A percentile compares a stretch with the other conserved stretches of the same genome.
Conservation (phyloP, 2,113 vertebrate species). For the Centrocercus urophasianus region DNA sequence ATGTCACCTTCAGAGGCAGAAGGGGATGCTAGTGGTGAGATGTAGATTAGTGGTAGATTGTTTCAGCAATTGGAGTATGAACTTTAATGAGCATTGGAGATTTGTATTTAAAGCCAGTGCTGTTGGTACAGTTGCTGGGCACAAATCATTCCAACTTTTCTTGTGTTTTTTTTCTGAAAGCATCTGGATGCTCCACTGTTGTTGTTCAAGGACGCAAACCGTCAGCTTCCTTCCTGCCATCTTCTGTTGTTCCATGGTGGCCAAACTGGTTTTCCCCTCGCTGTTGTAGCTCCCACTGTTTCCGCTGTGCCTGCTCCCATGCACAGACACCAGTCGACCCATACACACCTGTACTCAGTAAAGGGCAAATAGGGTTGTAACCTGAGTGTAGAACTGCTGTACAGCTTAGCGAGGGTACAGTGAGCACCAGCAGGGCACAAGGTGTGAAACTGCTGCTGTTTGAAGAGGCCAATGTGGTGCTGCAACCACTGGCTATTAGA, state of each 20-base stretch:
- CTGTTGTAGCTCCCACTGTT: neutral
- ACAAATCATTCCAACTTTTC: neutral
- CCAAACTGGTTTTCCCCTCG: neutral
- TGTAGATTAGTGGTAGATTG: neutral
- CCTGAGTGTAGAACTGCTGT: neutral
- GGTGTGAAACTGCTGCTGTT: neutral
- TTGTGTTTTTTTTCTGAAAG: neutral
- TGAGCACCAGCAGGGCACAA: accelerated
- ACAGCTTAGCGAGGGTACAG: accelerated
- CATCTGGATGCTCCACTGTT: neutral
- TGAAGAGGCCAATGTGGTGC: neutral
- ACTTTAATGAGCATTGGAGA: neutral
- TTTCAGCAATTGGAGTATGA: neutral
- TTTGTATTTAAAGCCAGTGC: neutral
- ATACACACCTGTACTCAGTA: neutral
- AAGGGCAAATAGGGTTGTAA: neutral
- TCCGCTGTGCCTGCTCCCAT: neutral
- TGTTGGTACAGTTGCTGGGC: neutral
- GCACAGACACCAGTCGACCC: neutral
- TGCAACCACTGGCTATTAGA: accelerated
- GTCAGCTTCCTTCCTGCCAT: neutral
- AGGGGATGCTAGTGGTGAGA: neutral
- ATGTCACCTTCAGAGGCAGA: accelerated
- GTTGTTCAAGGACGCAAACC: neutral
- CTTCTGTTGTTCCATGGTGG: neutral